Evolutionary conservation across 2,797 vertebrate species (phyloP).

Genomic region (Pangasius krempfi): DNA sequence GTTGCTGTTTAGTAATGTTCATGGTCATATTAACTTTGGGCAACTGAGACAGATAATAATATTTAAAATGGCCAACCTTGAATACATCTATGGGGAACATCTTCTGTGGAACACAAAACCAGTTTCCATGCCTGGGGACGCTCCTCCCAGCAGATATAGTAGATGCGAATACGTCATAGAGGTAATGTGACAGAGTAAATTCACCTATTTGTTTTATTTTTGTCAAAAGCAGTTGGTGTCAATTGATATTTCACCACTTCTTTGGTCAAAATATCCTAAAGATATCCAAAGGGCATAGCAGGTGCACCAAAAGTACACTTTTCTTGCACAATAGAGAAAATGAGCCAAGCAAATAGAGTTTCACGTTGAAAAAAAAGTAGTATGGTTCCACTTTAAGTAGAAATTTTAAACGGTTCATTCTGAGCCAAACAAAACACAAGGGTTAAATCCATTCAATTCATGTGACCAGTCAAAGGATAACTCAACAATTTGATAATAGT

Average conservation of each 20-base stretch:
- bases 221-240: neutral
- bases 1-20: neutral
- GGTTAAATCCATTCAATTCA: neutral
- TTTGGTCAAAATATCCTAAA: neutral
- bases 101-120: neutral
- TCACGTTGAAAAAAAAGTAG: neutral
- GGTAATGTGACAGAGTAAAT: neutral
- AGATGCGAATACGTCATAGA: neutral
- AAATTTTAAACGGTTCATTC: neutral
- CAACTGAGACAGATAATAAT: neutral
- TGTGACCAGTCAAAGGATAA: neutral
- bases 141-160: neutral
- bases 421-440: neutral
- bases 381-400: neutral
- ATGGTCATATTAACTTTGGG: neutral
- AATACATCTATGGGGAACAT: neutral
- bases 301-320: neutral
- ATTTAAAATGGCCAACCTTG: neutral
- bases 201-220: neutral
- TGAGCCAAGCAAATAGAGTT: neutral
- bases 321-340: neutral
- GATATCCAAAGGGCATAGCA: neutral
- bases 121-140: neutral
- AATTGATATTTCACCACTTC: neutral
- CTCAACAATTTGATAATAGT: neutral